Base-by-base conservation (phyloP, 1,140 invertebrate genomes). In the Rhynchophorus ferrugineus region DNA sequence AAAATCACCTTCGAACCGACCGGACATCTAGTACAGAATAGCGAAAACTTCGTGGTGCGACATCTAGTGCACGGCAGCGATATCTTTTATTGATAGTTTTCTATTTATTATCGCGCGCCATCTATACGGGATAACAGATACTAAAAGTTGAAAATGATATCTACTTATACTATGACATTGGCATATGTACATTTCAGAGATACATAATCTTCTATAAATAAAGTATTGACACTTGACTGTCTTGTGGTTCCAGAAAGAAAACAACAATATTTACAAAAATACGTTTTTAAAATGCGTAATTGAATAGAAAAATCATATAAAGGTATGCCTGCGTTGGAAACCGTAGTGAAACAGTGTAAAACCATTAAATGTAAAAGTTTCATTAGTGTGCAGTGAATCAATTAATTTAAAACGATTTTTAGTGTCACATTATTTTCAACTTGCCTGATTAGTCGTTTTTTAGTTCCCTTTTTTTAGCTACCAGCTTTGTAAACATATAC, bases 221-320 rank as follows among this genome's bases (percentile, higher is more conserved):
- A 53, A 45, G 17, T 51, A 51, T 51, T 53, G 43, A 53, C 50
- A 45, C 34, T 33, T 42, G 42, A 53, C 42, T 34, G 45, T 22
- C 35, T 17, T 33, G 38, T 44, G 19, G 43, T 21, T 39, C 24
- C 11, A 11, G 18, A 47, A 54, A 48, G 42, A 47, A 19, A 48
- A 54, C 29, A 69, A 44, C 49, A 54, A 68, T 36, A 58, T 9
- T 2, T 65, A 21, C 44, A 67, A 68, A 52, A 45, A 34, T 60
- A 18, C 16, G 14, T 7, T 46, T 18, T 1, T n/a, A 54, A 45
- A 54, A 59, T 59, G 57, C 44, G 53, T 53, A 52, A 49, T 52
- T 55, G 53, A 51, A 33, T 17, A 39, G 29, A 45, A 43, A n/a
- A 8, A 16, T 9, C 6, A 3, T 2, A 14, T 33, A 11, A 9